A percentile compares a stretch with the other conserved stretches of the same genome.
phyloP scores from a whole-genome alignment of 1,140 invertebrate genomes.

The Alviniconcha marisindica region DNA sequence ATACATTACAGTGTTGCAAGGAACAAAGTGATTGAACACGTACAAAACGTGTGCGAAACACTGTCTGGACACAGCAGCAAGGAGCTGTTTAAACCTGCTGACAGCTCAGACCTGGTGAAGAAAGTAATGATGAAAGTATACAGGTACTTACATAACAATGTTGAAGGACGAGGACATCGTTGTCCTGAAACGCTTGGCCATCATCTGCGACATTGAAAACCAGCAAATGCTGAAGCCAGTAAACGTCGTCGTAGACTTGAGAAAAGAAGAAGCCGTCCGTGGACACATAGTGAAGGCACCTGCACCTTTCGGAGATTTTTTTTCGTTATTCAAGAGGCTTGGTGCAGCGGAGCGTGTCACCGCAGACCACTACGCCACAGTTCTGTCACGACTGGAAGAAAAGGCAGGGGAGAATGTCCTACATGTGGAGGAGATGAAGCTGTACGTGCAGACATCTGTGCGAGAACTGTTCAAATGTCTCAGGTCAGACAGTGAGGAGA shows the following conservation, averaged over 20 bases:
- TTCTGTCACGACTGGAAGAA: slow-evolving; percentile 38
- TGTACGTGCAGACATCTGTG: slow-evolving; percentile 49
- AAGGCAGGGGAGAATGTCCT: slow-evolving; percentile 45
- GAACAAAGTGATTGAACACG: not conserved
- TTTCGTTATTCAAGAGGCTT: slow-evolving; percentile 54
- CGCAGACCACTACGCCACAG: slow-evolving; percentile 50
- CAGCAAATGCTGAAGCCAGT: slow-evolving; percentile 51
- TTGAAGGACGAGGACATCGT: not conserved
- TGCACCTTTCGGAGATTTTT: slow-evolving; percentile 48
- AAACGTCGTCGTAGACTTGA: slow-evolving; percentile 50
- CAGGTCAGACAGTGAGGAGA: not conserved
- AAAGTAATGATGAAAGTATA: not conserved
- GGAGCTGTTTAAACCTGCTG: not conserved
- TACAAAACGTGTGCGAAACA: not conserved
- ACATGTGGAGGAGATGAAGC: slow-evolving; percentile 49
- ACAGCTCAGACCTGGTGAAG: not conserved
- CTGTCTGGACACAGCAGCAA: not conserved
- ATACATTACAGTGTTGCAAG: not conserved
- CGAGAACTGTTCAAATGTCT: slow-evolving; percentile 43
- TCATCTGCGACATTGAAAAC: slow-evolving; percentile 42
- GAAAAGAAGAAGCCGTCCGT: slow-evolving; percentile 51
- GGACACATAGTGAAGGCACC: slow-evolving; percentile 56
- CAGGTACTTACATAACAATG: not conserved
- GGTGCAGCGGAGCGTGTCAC: slow-evolving; percentile 45
- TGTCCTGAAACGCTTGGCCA: slow-evolving; percentile 27